Conservation (phyloP, 2,888 invertebrate genomes). For the Cheilosia impressa region DNA sequence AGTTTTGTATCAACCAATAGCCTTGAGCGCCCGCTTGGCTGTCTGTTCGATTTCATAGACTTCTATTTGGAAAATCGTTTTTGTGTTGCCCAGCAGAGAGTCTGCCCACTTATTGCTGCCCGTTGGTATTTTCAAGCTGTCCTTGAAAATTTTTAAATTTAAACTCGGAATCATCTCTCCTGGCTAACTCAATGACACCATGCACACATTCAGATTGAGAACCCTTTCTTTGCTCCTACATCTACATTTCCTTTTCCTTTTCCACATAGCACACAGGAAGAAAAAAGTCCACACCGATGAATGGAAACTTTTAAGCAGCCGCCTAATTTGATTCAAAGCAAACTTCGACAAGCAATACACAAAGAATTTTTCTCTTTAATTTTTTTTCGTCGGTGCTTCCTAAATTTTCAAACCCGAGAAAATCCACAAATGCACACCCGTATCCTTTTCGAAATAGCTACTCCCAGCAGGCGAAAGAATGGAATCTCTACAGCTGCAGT, state of each 20-base stretch:
- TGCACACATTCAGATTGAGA: not conserved
- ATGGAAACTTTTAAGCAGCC: conserved; percentile 61
- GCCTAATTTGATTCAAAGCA: conserved; percentile 71
- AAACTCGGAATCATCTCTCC: conserved; percentile 2
- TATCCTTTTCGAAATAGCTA: conserved; percentile 45
- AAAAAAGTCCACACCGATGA: conserved; percentile 6
- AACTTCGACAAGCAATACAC: conserved; percentile 63
- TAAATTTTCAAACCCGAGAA: conserved; percentile 19
- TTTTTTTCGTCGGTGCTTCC: not conserved
- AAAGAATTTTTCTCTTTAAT: conserved; percentile 31
- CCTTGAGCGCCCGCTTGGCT: too few species aligned
- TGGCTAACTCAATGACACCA: not conserved
- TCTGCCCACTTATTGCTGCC: too few species aligned
- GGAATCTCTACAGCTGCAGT: conserved; percentile 58
- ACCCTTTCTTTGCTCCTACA: conserved; percentile 13
- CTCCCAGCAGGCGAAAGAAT: not conserved
- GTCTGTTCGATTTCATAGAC: not conserved
- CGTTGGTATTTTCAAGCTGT: too few species aligned
- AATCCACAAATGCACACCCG: conserved; percentile 65
- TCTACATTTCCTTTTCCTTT: conserved; percentile 8
- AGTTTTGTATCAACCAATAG: too few species aligned
- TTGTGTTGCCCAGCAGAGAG: too few species aligned
- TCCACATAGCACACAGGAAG: too few species aligned
- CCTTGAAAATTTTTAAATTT: not conserved
- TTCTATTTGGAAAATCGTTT: not conserved